phyloP scores from a whole-genome alignment of 2,888 invertebrate genomes.

The Microchrysa polita region DNA sequence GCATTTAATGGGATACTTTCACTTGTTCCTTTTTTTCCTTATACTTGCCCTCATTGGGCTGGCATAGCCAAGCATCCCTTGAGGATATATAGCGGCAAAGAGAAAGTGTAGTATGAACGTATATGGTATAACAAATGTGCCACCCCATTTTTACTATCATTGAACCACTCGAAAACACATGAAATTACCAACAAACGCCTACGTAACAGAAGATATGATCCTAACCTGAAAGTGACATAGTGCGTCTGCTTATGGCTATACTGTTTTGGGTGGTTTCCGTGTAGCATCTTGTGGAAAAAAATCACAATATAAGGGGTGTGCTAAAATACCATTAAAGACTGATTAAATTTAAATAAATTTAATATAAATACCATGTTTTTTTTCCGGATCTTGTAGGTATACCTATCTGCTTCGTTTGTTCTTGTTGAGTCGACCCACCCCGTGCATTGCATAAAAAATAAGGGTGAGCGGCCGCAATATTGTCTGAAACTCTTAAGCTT shows the following conservation, averaged over 20 bases:
- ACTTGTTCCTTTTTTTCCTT: constrained; percentile 51
- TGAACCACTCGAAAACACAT: not conserved
- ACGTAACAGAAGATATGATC: too few species aligned
- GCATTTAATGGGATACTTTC: constrained; percentile 53
- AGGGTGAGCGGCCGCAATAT: too few species aligned
- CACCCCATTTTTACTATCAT: too few species aligned
- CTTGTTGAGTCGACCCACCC: too few species aligned
- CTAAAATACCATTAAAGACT: constrained; percentile 51
- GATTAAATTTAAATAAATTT: constrained; percentile 65
- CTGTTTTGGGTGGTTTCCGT: too few species aligned
- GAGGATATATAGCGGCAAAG: too few species aligned
- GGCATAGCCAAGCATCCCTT: not conserved
- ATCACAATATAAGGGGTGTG: not conserved
- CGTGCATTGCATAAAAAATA: too few species aligned
- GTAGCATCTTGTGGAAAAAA: not conserved
- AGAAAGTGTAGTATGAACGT: not conserved
- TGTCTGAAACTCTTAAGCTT: too few species aligned
- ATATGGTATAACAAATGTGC: not conserved
- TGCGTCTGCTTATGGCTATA: too few species aligned
- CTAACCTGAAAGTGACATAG: too few species aligned
- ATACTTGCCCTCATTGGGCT: constrained; percentile 14
- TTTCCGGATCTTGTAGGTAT: too few species aligned
- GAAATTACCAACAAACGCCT: not conserved
- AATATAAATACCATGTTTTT: constrained; percentile 62
- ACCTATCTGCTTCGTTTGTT: too few species aligned